phyloP scores from a whole-genome alignment of 2,797 vertebrate species.

The Sebastes hubbsi region DNA sequence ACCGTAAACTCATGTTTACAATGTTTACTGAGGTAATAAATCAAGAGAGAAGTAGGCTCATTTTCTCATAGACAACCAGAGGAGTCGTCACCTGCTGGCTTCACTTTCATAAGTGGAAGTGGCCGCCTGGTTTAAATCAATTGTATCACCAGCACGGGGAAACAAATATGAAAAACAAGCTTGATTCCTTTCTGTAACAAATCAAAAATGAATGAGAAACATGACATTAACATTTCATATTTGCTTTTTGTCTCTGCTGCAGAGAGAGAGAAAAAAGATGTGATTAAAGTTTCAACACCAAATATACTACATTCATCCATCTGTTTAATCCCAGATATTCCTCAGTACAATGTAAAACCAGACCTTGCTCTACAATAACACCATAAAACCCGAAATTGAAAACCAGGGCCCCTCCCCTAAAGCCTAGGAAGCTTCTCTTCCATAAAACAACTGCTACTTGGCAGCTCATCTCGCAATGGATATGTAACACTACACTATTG shows the following conservation, averaged over 20 bases:
- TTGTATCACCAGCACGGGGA: constrained; percentile 20
- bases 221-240: constrained; percentile 30
- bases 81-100: background rate
- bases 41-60: background rate
- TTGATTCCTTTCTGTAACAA: constrained; percentile 9
- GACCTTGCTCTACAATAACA: constrained; percentile 15
- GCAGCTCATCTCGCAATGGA: constrained; percentile 36
- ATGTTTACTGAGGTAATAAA: background rate
- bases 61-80: background rate
- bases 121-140: constrained; percentile 1
- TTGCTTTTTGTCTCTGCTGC: constrained; percentile 18
- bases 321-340: constrained; percentile 7
- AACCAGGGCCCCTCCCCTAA: constrained; percentile 6
- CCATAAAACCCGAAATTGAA: constrained; percentile 19
- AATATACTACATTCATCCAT: background rate
- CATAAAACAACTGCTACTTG: constrained; percentile 42
- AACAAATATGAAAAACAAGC: constrained; percentile 14
- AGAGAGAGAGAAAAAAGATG: background rate
- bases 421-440: constrained; percentile 18
- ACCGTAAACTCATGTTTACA: background rate
- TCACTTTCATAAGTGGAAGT: background rate
- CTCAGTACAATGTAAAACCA: constrained; percentile 7
- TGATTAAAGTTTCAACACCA: background rate
- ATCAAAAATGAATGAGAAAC: constrained; percentile 33
- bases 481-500: constrained; percentile 38